Evolutionary conservation across 2,797 vertebrate species (phyloP), one percentile per base, ranked within the genome.

Genomic region (Oophaga sylvatica): DNA sequence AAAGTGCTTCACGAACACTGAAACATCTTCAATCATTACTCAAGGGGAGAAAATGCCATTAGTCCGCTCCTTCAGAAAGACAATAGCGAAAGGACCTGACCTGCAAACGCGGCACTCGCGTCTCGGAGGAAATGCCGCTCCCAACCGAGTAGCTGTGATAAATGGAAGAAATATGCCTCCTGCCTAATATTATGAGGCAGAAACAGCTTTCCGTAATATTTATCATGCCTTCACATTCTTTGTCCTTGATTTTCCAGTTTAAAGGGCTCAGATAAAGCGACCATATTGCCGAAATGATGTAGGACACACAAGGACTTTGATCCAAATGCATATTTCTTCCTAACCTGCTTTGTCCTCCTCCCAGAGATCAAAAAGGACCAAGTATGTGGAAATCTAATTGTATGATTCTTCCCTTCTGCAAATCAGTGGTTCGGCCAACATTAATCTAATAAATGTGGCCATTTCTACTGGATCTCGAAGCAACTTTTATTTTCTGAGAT

Each of bases 1-100:
- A 41, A 81, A 41, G 31, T 70, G 35, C 70, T 82, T 65, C 57
- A 84, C 80, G 10, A 85, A 68, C 70, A 22, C 80, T 90, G 80
- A 31, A 89, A 90, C 89, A 62, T 81, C 78, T 41, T 57, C 70
- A 77, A 77, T 76, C 80, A 77, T 82, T 87, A 67, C 80, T 86
- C 83, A 85, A 70, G 87, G 71, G 79, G 60, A 12, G 48, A 63
- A 68, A 82, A 81, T 81, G 45, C 60, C 48, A 86, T 86, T 86
- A 89, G 70, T 59, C 53, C 41, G 78, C 68, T 81, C 48, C 56
- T 89, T 85, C 78, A 82, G 45, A 56, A 77, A 86, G 70, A 86
- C 83, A 86, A 81, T 85, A 57, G 79, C 22, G 67, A 70, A 57
- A 59, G 35, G 35, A 85, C 53, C 22, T 70, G 83, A 88, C 83